These are phyloP conservation scores for Pantala flavescens DNA, from an alignment of 1,140 invertebrate species.

Conservation along the genomic window DNA sequence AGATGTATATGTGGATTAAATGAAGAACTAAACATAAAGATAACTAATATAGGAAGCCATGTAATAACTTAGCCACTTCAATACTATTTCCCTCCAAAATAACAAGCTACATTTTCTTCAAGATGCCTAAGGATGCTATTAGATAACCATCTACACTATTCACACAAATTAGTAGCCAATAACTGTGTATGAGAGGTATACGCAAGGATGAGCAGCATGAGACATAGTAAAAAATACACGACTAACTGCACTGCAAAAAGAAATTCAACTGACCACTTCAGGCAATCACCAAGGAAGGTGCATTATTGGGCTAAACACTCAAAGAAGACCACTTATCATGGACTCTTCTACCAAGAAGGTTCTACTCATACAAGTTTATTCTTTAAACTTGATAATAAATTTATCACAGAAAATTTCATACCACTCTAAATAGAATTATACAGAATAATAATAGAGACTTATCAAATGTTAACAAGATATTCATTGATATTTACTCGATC, in stretches of 20 bases:
- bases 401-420: conserved; percentile 8
- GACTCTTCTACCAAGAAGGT: not conserved
- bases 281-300: not conserved
- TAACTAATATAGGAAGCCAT: too few species aligned
- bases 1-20: too few species aligned
- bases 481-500: too few species aligned
- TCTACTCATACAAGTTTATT: not conserved
- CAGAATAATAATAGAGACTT: not conserved
- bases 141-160: not conserved
- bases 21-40: too few species aligned
- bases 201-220: too few species aligned
- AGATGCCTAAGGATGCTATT: not conserved
- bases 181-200: not conserved
- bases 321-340: not conserved
- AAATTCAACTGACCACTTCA: not conserved
- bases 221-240: too few species aligned
- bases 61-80: too few species aligned
- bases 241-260: not conserved
- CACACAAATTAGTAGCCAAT: not conserved
- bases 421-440: not conserved
- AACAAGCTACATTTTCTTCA: not conserved
- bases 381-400: not conserved
- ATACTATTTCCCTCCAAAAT: too few species aligned
- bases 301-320: not conserved
- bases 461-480: not conserved